Base-by-base conservation (phyloP, 2,797 vertebrate species). In the Urosaurus nigricauda region DNA sequence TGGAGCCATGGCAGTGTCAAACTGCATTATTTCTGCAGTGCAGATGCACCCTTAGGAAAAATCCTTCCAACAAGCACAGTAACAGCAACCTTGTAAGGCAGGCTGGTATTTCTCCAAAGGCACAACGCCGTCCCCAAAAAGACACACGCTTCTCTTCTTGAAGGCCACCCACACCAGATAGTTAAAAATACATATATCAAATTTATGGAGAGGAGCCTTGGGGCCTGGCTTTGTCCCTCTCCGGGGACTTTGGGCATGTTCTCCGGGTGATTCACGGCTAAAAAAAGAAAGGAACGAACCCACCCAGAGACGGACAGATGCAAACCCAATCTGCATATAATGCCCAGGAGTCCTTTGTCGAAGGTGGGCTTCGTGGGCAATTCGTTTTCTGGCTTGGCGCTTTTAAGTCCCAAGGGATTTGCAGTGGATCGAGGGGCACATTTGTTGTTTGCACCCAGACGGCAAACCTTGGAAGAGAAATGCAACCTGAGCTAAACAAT, bases 241-340 rank as follows among this genome's bases (percentile, higher is more conserved):
- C 24, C 17, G 58, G 63, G 47, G 81, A 47, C 81, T 35, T 4
- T 53, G 16, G 2, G 3, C 83, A 53, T 71, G 47, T 51, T 56
- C 63, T 37, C 58, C 16, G 6, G 63, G 77, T 73, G 88, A 89
- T 63, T 80, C 40, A 79, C 26, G 70, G 79, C 87, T 88, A 88
- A 88, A 85, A 85, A 85, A 80, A 85, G 77, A 85, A 47, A 19
- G 51, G 3, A 3, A 26, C 35, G 14, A 79, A 21, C 11, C 21
- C 43, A 4, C 63, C 17, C 29, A 32, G 5, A 26, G 13, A 32
- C 13, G 4, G 24, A 47, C 3, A 13, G 4, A 70, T 29, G 51
- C 13, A n/a, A 5, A 19, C 7, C 19, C 40, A 9, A 17, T 29
- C 19, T 58, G 11, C 19, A 40, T 26, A 53, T 68, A 7, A 17